Conservation (phyloP, 2,113 vertebrate species). For the Mesoclemmys tuberculata region DNA sequence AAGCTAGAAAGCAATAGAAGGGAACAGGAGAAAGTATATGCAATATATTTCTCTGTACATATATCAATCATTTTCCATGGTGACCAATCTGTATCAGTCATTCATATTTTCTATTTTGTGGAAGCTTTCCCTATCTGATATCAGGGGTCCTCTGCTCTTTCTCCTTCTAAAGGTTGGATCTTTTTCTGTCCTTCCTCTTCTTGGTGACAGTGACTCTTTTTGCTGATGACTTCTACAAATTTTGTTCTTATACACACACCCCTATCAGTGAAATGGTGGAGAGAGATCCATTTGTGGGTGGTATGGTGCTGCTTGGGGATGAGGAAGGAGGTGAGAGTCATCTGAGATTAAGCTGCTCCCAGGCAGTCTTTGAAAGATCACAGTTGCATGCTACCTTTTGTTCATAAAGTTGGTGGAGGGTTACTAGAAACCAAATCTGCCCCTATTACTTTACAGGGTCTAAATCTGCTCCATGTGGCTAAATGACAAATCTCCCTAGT, state of each 20-base stretch:
- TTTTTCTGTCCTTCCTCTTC: neutral
- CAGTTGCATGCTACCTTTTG: neutral
- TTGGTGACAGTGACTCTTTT: neutral
- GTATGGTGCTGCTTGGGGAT: neutral
- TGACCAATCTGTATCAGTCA: neutral
- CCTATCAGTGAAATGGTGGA: neutral
- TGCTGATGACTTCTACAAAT: neutral
- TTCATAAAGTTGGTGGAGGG: neutral
- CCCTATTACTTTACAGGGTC: neutral
- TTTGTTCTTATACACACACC: neutral
- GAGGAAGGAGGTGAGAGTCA: too few species aligned
- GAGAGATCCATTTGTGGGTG: neutral
- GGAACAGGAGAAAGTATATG: neutral
- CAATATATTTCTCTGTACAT: neutral
- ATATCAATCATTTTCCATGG: neutral
- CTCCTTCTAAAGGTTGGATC: neutral
- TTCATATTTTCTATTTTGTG: neutral
- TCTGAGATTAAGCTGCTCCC: neutral
- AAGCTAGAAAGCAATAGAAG: neutral
- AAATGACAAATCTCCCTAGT: neutral
- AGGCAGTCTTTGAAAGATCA: neutral
- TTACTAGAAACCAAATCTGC: neutral
- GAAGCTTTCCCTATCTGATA: neutral
- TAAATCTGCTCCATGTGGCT: neutral
- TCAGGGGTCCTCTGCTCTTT: neutral